Conservation (phyloP, 2,797 vertebrate genomes). For the Neoniphon sammara region DNA sequence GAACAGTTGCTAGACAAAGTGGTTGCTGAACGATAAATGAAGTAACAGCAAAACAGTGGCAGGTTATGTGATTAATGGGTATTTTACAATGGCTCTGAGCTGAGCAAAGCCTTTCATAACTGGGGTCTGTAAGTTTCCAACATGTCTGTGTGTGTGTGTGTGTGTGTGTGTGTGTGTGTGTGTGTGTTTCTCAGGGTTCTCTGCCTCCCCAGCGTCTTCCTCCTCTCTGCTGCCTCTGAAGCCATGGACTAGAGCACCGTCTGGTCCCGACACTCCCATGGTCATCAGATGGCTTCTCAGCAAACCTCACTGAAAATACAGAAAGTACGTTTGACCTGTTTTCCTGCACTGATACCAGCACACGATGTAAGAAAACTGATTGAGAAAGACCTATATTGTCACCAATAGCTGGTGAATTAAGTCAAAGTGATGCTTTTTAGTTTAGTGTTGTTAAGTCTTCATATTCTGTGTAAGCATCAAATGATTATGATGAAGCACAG, state of each 20-base stretch:
- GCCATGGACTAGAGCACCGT: constrained; percentile 74
- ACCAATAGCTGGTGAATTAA: too few species aligned
- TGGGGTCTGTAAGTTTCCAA: neutral
- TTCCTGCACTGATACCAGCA: too few species aligned
- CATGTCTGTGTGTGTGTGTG: too few species aligned
- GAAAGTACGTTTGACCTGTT: constrained; percentile 73
- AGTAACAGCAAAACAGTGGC: constrained; percentile 14
- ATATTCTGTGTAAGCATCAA: neutral
- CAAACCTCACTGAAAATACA: constrained; percentile 74
- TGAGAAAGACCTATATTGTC: too few species aligned
- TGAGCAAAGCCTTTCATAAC: constrained; percentile 2
- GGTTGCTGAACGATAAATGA: constrained; percentile 29
- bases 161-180: neutral
- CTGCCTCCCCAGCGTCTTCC: constrained; percentile 63
- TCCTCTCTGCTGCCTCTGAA: constrained; percentile 58
- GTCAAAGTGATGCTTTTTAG: too few species aligned
- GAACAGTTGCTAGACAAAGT: neutral
- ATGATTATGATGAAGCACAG: constrained; percentile 41
- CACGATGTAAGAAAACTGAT: too few species aligned
- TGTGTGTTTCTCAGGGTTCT: constrained; percentile 65
- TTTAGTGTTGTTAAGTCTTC: neutral
- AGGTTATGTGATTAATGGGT: neutral
- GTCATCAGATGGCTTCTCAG: constrained; percentile 78
- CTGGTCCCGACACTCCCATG: constrained; percentile 69
- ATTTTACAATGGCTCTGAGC: constrained; percentile 20